Evolutionary conservation across 2,888 invertebrate species (phyloP).

Genomic region (Pristionchus fissidentatus): DNA sequence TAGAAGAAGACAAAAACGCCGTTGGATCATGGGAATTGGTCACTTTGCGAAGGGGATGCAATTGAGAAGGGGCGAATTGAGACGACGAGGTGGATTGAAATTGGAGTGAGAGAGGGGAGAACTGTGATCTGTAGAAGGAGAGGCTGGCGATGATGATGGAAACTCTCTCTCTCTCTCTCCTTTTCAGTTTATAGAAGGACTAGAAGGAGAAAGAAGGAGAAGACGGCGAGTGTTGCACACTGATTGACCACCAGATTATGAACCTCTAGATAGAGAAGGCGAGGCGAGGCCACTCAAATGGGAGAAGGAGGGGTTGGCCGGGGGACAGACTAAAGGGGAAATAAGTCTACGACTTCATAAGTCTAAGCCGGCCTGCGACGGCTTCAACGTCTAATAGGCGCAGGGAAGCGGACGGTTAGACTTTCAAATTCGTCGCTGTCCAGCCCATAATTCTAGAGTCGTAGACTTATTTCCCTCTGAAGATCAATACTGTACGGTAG

Average conservation of each 20-base stretch:
- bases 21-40: too few species aligned
- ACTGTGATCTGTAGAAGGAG: constrained; percentile 6
- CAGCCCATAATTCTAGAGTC: too few species aligned
- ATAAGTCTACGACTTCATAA: not conserved
- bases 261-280: constrained; percentile 1
- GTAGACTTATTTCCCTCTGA: too few species aligned
- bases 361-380: too few species aligned
- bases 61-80: not conserved
- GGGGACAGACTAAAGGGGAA: not conserved
- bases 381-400: too few species aligned
- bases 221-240: not conserved
- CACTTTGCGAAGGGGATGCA: not conserved
- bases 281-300: not conserved
- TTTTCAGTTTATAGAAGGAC: constrained; percentile 23
- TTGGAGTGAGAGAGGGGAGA: not conserved
- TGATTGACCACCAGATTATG: constrained; percentile 38
- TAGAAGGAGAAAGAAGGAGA: constrained; percentile 28
- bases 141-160: not conserved
- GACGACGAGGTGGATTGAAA: not conserved
- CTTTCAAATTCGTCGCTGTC: not conserved
- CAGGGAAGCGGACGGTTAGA: not conserved
- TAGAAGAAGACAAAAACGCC: too few species aligned
- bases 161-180: not conserved
- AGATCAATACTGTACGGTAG: too few species aligned
- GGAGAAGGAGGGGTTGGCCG: not conserved